Conservation (phyloP, 2,888 invertebrate species). For the Zaprionus bogoriensis region DNA sequence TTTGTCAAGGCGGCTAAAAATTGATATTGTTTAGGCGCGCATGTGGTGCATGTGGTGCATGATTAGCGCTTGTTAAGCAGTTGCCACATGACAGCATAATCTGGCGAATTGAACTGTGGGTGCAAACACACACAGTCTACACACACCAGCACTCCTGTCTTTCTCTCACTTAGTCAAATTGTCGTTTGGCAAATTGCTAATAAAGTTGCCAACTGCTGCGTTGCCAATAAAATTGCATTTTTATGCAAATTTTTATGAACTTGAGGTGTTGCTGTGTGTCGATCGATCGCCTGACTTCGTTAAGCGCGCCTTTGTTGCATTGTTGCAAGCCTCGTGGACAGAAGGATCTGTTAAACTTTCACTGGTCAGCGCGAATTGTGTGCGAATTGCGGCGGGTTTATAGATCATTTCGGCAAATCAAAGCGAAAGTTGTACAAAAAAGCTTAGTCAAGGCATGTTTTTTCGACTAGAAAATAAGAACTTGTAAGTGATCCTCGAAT, state of each 20-base stretch:
- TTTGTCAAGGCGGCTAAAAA: slow-evolving; percentile 11
- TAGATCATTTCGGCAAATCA: slow-evolving; percentile 26
- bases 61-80: slow-evolving; percentile 40
- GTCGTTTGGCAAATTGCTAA: slow-evolving; percentile 68
- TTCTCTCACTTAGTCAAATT: slow-evolving; percentile 45
- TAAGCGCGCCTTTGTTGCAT: slow-evolving; percentile 43
- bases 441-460: background rate
- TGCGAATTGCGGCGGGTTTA: slow-evolving; percentile 5
- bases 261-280: slow-evolving; percentile 40
- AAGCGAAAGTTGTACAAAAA: slow-evolving; percentile 21
- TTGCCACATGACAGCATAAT: slow-evolving; percentile 39
- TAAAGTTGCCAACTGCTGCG: slow-evolving; percentile 53
- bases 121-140: background rate
- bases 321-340: slow-evolving; percentile 30
- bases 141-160: background rate
- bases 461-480: background rate
- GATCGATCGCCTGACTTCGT: slow-evolving; percentile 33
- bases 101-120: slow-evolving; percentile 26
- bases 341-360: slow-evolving; percentile 37
- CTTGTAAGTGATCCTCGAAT: no score
- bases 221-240: slow-evolving; percentile 65
- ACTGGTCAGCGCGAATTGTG: slow-evolving; percentile 12
- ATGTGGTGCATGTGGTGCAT: no score
- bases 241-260: slow-evolving; percentile 55
- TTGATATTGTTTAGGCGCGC: slow-evolving; percentile 4